Percentiles rank a stretch among this genome's conserved stretches.
phyloP scores from a whole-genome alignment of 2,797 vertebrate genomes.

The Acridotheres tristis region DNA sequence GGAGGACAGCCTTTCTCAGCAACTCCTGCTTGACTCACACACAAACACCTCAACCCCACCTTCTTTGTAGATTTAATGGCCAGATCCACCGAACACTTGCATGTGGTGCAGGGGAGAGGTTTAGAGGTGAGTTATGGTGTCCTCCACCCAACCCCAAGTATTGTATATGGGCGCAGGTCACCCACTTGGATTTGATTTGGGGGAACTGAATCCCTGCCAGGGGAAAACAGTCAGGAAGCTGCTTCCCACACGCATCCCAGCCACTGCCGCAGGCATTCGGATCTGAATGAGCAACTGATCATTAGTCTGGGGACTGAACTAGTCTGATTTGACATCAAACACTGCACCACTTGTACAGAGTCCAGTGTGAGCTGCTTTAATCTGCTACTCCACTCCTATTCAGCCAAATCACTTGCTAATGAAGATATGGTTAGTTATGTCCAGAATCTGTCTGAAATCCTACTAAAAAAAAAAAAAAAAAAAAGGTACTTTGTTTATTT shows the following conservation, averaged over 20 bases:
- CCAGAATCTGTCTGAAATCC: background rate
- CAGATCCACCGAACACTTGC: background rate
- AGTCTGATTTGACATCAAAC: background rate
- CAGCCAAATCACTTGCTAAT: background rate
- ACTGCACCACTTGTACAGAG: background rate
- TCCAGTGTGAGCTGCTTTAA: background rate
- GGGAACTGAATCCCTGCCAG: background rate
- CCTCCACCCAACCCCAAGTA: background rate
- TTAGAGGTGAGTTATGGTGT: background rate
- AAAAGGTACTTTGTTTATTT: background rate
- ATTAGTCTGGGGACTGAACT: background rate
- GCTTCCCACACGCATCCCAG: background rate
- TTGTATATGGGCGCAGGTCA: background rate
- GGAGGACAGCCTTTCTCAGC: background rate
- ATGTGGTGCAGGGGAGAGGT: background rate
- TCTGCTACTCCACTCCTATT: background rate
- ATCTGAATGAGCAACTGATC: background rate
- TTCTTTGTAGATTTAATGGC: background rate
- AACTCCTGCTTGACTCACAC: background rate
- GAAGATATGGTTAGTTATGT: background rate
- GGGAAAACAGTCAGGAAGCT: background rate
- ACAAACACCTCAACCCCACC: background rate
- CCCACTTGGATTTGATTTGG: background rate
- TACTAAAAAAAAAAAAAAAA: background rate
- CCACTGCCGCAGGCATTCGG: fast-evolving